Percentiles rank a stretch among this genome's conserved stretches.
Conservation (phyloP, 2,888 invertebrate genomes). For the Ophraella communa region DNA sequence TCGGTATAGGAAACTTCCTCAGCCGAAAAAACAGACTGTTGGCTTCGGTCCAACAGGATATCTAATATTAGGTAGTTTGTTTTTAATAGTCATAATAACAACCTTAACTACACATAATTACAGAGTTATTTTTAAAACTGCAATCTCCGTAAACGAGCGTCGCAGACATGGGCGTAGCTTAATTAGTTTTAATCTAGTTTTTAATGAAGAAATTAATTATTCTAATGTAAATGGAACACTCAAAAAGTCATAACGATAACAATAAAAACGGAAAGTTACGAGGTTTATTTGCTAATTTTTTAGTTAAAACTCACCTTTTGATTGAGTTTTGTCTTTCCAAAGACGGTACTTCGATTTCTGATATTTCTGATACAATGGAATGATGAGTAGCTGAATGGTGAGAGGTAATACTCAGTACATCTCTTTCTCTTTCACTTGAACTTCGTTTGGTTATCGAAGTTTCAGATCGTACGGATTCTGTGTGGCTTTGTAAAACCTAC, state of each 20-base stretch:
- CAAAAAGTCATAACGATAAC: too few species aligned
- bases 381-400: conserved; percentile 39
- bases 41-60: conserved; percentile 58
- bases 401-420: conserved; percentile 51
- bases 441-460: conserved; percentile 52
- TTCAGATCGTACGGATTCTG: conserved; percentile 52
- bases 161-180: neutral
- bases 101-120: conserved; percentile 44
- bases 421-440: conserved; percentile 46
- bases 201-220: too few species aligned
- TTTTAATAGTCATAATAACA: conserved; percentile 55
- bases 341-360: conserved; percentile 26
- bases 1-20: conserved; percentile 50
- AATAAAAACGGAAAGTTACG: too few species aligned
- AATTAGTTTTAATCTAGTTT: too few species aligned
- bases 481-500: conserved; percentile 59
- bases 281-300: too few species aligned
- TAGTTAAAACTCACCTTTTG: conserved; percentile 34
- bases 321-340: conserved; percentile 20
- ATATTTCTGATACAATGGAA: conserved; percentile 39
- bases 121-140: conserved; percentile 40
- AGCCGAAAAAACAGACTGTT: conserved; percentile 51
- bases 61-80: conserved; percentile 58
- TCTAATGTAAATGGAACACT: too few species aligned
- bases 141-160: conserved; percentile 18